phyloP scores from a whole-genome alignment of 2,113 vertebrate genomes.

The Ancistrus triradiatus region DNA sequence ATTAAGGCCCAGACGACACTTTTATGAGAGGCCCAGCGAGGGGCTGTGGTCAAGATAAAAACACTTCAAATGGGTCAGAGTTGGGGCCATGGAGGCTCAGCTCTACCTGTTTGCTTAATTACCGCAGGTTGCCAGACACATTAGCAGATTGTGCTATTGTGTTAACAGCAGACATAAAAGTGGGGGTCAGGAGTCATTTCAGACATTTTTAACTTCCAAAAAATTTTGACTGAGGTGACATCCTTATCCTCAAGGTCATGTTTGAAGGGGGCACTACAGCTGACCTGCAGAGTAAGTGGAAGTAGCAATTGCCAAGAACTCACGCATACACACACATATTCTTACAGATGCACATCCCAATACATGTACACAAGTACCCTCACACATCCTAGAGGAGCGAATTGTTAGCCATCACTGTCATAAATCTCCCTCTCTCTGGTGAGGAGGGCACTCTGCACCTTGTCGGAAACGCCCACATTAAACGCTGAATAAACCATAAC shows the following conservation, averaged over 20 bases:
- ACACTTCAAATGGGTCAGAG: constrained; percentile 58
- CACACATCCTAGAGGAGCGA: constrained; percentile 67
- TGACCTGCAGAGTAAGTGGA: constrained; percentile 25
- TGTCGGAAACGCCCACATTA: constrained; percentile 74
- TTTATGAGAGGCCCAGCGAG: constrained; percentile 40
- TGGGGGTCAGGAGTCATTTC: constrained; percentile 21
- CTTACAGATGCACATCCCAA: constrained; percentile 8
- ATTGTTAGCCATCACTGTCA: constrained; percentile 71
- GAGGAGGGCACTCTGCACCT: constrained; percentile 79
- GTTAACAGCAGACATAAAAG: constrained; percentile 6
- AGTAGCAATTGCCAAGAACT: constrained; percentile 10
- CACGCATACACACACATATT: constrained; percentile 10
- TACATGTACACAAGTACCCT: constrained; percentile 19
- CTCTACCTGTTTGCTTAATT: constrained; percentile 49
- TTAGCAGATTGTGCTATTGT: constrained; percentile 34
- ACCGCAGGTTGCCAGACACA: constrained; percentile 20
- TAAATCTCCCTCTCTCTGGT: constrained; percentile 73
- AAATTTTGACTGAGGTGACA: constrained; percentile 27
- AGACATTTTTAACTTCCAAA: constrained; percentile 17
- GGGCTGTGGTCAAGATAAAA: constrained; percentile 58
- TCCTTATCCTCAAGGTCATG: constrained; percentile 49
- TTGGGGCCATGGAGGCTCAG: constrained; percentile 31
- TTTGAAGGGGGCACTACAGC: neutral
- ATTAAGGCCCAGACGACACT: constrained; percentile 49
- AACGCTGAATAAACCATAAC: constrained; percentile 83